Evolutionary conservation across 1,140 invertebrate species (phyloP).

Genomic region (Ctenoplectra terminalis): DNA sequence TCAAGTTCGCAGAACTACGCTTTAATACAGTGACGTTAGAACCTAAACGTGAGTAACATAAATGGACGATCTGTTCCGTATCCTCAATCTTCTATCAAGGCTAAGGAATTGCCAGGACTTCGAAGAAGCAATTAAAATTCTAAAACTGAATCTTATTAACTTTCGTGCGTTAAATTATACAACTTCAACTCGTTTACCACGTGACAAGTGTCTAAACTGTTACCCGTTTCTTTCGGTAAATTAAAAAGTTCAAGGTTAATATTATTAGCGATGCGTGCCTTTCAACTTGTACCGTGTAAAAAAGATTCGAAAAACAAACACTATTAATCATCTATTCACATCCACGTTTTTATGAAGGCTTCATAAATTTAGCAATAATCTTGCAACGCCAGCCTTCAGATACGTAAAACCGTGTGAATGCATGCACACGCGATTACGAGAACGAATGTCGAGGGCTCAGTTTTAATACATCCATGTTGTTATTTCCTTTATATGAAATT

Average conservation of each 20-base stretch:
- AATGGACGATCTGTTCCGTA: not conserved
- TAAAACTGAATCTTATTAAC: not conserved
- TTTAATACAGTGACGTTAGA: too few species aligned
- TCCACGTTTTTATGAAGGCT: constrained; percentile 5
- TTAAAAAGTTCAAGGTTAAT: not conserved
- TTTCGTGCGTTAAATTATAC: not conserved
- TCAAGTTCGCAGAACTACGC: constrained; percentile 20
- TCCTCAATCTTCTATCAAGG: not conserved
- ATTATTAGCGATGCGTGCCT: not conserved
- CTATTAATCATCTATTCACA: constrained; percentile 1
- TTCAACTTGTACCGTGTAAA: not conserved
- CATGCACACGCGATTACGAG: not conserved
- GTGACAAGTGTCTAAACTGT: not conserved
- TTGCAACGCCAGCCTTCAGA: not conserved
- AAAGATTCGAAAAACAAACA: not conserved
- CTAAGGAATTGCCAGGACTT: too few species aligned
- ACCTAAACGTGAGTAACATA: not conserved
- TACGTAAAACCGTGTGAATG: not conserved
- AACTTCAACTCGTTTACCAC: not conserved
- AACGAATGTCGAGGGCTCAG: not conserved
- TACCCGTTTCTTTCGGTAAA: not conserved
- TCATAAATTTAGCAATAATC: constrained; percentile 38
- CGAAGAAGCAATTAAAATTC: not conserved
- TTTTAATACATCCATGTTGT: constrained; percentile 11
- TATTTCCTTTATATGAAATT: constrained; percentile 18